Evolutionary conservation across 1,140 invertebrate species (phyloP).

Genomic region (Neuroterus valhalla): DNA sequence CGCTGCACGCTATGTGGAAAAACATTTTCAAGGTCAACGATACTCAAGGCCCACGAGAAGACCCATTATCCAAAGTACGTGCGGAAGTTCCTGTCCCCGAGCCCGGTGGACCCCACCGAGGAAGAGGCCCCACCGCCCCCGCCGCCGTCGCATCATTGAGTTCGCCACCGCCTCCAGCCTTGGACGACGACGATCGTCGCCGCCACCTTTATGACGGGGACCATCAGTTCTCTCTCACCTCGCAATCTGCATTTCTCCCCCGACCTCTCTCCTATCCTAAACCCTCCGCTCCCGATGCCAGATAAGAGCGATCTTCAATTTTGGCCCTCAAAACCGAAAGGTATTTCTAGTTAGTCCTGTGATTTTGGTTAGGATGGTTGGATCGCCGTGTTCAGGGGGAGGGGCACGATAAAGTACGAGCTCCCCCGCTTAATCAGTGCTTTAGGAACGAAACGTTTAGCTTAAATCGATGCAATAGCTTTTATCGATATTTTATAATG

Average conservation of each 20-base stretch:
- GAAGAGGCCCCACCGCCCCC: slow-evolving; percentile 79
- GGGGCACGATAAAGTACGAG: slow-evolving; percentile 71
- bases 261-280: slow-evolving; percentile 38
- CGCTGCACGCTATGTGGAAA: slow-evolving; percentile 91
- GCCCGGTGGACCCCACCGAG: slow-evolving; percentile 87
- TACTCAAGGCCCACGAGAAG: slow-evolving; percentile 93
- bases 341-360: slow-evolving; percentile 75
- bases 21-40: slow-evolving; percentile 91
- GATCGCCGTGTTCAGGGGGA: slow-evolving; percentile 68
- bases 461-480: slow-evolving; percentile 62
- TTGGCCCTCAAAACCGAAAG: slow-evolving; percentile 57
- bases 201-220: slow-evolving; percentile 20
- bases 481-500: slow-evolving; percentile 45
- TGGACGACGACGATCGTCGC: slow-evolving; percentile 41
- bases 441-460: slow-evolving; percentile 74
- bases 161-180: slow-evolving; percentile 37
- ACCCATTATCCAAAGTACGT: slow-evolving; percentile 93
- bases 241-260: slow-evolving; percentile 39
- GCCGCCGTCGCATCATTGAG: slow-evolving; percentile 49
- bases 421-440: slow-evolving; percentile 76
- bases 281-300: neutral
- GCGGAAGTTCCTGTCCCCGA: slow-evolving; percentile 89
- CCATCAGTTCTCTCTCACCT: neutral
- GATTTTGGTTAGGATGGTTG: slow-evolving; percentile 72
- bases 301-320: neutral